Conservation (phyloP, 1,140 invertebrate species). For the Yoshiicerus persimilis region DNA sequence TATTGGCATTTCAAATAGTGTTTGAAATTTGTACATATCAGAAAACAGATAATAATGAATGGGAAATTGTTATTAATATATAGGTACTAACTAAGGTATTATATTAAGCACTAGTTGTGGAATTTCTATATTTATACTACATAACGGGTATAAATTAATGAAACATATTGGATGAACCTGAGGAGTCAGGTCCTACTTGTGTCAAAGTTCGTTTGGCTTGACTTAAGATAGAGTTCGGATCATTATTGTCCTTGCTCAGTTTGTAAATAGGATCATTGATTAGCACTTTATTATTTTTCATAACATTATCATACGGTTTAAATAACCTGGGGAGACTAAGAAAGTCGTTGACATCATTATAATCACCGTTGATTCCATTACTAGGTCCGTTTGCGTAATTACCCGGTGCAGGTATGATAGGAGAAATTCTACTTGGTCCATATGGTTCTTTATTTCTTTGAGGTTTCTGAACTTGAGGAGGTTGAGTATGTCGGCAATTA, state of each 20-base stretch:
- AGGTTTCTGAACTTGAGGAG: neutral
- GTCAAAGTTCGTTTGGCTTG: constrained; percentile 37
- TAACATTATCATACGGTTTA: constrained; percentile 3
- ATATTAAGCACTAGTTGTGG: neutral
- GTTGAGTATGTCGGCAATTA: neutral
- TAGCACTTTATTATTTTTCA: neutral
- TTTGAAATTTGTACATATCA: too few species aligned
- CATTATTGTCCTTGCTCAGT: constrained; percentile 30
- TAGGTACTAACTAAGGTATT: too few species aligned
- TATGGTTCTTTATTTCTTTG: neutral
- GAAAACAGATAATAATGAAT: too few species aligned
- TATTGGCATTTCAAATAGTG: too few species aligned
- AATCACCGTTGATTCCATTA: neutral
- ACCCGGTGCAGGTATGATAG: neutral
- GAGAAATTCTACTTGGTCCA: neutral
- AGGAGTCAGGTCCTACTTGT: neutral
- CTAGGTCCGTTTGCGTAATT: neutral
- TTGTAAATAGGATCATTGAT: neutral
- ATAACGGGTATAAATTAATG: neutral
- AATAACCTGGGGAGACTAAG: neutral
- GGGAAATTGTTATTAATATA: neutral
- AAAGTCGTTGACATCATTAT: neutral
- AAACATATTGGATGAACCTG: neutral
- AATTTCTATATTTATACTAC: neutral
- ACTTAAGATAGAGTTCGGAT: constrained; percentile 38